Conservation (phyloP, 23 tunicate genomes). For the Clavelina lepadiformis region DNA sequence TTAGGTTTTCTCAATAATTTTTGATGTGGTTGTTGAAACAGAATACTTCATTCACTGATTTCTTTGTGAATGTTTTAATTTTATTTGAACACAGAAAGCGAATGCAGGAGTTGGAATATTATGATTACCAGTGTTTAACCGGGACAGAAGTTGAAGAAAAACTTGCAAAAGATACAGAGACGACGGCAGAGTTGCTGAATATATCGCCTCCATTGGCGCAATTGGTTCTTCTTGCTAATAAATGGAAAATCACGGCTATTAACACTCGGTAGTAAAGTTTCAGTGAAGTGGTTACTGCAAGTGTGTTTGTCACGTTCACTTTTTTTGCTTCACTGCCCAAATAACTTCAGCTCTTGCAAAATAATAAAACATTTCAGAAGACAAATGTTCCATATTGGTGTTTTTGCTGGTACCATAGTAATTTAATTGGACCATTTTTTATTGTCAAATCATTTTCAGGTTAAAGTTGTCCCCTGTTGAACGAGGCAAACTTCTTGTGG, state of each 20-base stretch:
- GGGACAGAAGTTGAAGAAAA: slow-evolving; percentile 23
- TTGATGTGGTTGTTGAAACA: neutral
- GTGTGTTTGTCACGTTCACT: no score
- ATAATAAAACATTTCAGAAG: no score
- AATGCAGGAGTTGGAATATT: slow-evolving; percentile 62
- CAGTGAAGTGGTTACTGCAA: no score
- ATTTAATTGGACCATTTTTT: no score
- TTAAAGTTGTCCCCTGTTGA: slow-evolving; percentile 36
- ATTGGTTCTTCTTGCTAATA: slow-evolving; percentile 51
- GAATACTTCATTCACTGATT: neutral
- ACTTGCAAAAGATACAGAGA: slow-evolving; percentile 37
- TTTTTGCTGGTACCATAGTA: no score
- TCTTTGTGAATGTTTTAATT: neutral
- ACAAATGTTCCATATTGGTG: no score
- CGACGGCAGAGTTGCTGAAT: slow-evolving; percentile 15
- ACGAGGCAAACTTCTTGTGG: slow-evolving; percentile 29
- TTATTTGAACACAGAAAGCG: slow-evolving; percentile 41
- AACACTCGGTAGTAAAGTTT: slow-evolving; percentile 34
- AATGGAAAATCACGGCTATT: slow-evolving; percentile 70
- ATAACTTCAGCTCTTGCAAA: no score
- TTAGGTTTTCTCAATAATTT: neutral
- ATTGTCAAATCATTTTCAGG: no score
- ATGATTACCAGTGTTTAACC: slow-evolving; percentile 35
- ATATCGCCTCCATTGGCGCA: slow-evolving; percentile 50
- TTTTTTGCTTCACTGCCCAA: no score